Evolutionary conservation across 2,888 invertebrate species (phyloP).

Genomic region (Callinectes sapidus): DNA sequence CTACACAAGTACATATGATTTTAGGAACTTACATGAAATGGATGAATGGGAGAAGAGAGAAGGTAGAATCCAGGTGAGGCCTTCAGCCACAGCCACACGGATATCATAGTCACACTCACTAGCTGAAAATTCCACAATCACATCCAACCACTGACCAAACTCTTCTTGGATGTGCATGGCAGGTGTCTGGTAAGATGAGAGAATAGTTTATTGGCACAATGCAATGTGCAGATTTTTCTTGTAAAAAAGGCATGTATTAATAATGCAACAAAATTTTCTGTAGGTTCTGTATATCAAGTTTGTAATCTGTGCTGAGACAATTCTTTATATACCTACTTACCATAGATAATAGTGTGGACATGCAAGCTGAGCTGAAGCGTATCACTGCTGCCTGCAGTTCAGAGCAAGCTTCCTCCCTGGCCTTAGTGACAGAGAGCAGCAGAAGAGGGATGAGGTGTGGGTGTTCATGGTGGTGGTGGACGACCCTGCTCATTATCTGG

Average conservation of each 20-base stretch:
- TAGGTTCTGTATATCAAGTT: neutral
- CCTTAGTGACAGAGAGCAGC: neutral
- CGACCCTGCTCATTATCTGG: conserved; percentile 28
- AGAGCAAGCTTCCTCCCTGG: conserved; percentile 41
- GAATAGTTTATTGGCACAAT: neutral
- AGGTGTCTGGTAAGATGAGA: conserved; percentile 23
- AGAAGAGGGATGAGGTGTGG: neutral
- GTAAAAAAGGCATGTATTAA: neutral
- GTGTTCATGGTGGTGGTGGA: neutral
- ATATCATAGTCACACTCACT: conserved; percentile 45
- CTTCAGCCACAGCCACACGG: conserved; percentile 43
- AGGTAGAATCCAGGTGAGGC: conserved; percentile 40
- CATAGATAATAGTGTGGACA: conserved; percentile 47
- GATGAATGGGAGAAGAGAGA: neutral
- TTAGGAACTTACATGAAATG: neutral
- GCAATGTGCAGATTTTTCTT: neutral
- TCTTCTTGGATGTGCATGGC: neutral
- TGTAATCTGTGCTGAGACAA: neutral
- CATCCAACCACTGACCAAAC: conserved; percentile 40
- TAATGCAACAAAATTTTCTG: neutral
- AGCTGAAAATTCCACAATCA: conserved; percentile 18
- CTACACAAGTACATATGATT: neutral
- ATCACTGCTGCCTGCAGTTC: conserved; percentile 47
- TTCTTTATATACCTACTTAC: conserved; percentile 46
- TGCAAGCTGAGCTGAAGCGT: conserved; percentile 24